A percentile compares a stretch with the other conserved stretches of the same genome.
Evolutionary conservation across 2,888 invertebrate genomes (phyloP).

Genomic region (Protonemura montana): DNA sequence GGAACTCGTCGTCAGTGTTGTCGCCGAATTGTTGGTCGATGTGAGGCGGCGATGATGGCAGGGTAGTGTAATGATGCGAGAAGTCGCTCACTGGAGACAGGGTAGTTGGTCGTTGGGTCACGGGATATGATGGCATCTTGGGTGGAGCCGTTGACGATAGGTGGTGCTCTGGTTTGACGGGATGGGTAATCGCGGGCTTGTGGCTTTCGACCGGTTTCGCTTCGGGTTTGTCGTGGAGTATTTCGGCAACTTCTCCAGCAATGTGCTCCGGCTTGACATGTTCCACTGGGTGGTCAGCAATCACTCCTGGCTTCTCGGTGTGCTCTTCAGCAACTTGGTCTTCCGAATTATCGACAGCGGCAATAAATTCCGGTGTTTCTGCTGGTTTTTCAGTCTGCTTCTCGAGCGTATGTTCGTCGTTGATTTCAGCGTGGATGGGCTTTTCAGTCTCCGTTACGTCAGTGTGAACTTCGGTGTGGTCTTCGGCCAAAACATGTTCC

Average conservation of each 20-base stretch:
- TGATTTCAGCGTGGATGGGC: background rate
- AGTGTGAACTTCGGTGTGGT: background rate
- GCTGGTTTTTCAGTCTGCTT: slow-evolving; percentile 1
- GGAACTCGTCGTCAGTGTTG: slow-evolving; percentile 27
- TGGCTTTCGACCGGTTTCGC: background rate
- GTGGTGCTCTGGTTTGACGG: slow-evolving; percentile 41
- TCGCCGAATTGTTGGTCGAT: slow-evolving; percentile 52
- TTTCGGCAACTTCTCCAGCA: background rate
- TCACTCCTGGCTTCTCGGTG: slow-evolving; percentile 38
- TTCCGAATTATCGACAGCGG: slow-evolving; percentile 43
- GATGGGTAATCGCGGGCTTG: slow-evolving; percentile 18
- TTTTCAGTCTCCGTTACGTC: background rate
- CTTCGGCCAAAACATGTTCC: background rate
- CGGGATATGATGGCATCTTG: background rate
- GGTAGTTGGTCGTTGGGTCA: background rate
- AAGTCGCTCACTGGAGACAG: background rate
- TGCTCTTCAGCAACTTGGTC: slow-evolving; percentile 33
- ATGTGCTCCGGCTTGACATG: slow-evolving; percentile 8
- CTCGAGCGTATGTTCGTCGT: background rate
- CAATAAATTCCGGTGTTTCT: slow-evolving; percentile 45
- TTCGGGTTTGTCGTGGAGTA: background rate
- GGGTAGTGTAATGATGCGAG: slow-evolving; percentile 31
- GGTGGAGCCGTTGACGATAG: background rate
- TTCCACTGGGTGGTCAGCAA: slow-evolving; percentile 42
- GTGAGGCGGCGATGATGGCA: slow-evolving; percentile 41